A percentile compares a stretch with the other conserved stretches of the same genome.
Evolutionary conservation across 2,113 vertebrate species (phyloP).

Genomic region (Pipra filicauda): DNA sequence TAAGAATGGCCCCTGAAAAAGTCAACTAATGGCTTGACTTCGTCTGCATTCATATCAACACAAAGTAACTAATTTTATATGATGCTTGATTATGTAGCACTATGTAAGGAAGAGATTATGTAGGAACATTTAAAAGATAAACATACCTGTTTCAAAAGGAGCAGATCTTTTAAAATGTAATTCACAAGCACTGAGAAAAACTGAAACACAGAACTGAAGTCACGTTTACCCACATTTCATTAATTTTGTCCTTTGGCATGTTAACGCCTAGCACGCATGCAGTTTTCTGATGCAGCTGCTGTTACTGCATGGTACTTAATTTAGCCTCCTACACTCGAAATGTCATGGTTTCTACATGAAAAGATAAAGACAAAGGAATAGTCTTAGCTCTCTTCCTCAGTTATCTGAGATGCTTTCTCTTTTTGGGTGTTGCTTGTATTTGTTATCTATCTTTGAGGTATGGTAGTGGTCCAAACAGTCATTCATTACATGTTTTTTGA

Average conservation of each 20-base stretch:
- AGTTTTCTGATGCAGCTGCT: neutral
- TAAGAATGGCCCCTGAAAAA: conserved; percentile 1
- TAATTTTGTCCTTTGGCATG: neutral
- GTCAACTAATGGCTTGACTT: neutral
- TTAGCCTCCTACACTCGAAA: neutral
- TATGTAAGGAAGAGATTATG: neutral
- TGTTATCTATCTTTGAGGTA: neutral
- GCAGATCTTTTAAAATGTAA: neutral
- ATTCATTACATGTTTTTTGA: neutral
- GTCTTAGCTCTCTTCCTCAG: neutral
- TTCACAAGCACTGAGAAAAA: neutral
- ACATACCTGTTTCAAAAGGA: neutral
- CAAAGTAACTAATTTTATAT: conserved; percentile 28
- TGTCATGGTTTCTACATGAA: neutral
- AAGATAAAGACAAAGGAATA: neutral
- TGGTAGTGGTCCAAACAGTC: neutral
- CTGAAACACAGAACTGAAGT: neutral
- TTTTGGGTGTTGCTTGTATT: neutral
- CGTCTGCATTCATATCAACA: neutral
- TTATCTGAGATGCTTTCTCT: neutral
- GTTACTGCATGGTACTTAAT: neutral
- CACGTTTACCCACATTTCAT: neutral
- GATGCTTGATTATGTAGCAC: neutral
- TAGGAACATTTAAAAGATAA: neutral
- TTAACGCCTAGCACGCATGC: neutral